Conservation (phyloP, 2,797 vertebrate species). For the Prunella strophiata region DNA sequence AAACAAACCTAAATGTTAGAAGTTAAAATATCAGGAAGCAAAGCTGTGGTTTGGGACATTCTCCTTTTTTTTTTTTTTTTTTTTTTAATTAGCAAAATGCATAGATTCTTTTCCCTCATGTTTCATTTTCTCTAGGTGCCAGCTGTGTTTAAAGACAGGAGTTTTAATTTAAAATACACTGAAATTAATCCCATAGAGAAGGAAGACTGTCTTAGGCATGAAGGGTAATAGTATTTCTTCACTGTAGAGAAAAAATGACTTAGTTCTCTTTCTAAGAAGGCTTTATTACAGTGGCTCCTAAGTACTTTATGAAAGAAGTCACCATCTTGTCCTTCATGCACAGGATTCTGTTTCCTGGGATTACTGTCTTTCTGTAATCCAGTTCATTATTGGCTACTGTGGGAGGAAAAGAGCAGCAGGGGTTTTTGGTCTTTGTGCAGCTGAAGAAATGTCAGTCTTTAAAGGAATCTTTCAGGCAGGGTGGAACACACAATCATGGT, state of each 20-base stretch:
- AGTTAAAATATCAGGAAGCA: neutral
- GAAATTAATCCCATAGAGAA: slow-evolving; percentile 36
- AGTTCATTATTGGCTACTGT: neutral
- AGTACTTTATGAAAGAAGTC: slow-evolving; percentile 19
- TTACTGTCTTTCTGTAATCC: slow-evolving; percentile 1
- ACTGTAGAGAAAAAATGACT: neutral
- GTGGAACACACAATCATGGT: neutral
- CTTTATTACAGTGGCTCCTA: neutral
- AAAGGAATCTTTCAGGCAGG: neutral
- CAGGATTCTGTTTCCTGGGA: neutral
- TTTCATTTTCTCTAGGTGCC: slow-evolving; percentile 7
- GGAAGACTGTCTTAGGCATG: neutral
- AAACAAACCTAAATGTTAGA: neutral
- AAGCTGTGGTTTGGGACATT: neutral
- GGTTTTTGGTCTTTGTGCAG: neutral
- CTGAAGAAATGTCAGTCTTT: neutral
- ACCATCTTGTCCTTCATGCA: neutral
- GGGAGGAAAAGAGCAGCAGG: neutral
- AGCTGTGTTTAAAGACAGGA: slow-evolving; percentile 16
- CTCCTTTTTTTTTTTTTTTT: neutral
- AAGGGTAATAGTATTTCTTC: slow-evolving; percentile 31
- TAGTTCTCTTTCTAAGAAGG: neutral
- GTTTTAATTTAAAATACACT: slow-evolving; percentile 42
- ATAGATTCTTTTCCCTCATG: neutral
- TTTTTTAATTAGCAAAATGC: neutral